Conservation (phyloP, 2,797 vertebrate species). For the Sus cebifrons region DNA sequence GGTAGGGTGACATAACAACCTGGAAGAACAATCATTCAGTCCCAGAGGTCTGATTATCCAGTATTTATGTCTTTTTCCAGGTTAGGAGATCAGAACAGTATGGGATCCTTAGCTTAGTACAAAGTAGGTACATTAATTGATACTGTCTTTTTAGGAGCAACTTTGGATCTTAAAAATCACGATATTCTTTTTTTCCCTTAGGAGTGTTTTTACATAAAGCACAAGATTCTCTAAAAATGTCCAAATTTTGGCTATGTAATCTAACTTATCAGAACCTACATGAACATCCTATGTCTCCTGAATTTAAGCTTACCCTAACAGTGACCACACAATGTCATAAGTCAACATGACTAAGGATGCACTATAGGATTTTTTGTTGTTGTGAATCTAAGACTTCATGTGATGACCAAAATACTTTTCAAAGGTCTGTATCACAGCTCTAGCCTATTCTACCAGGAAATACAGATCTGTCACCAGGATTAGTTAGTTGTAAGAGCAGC, state of each 20-base stretch:
- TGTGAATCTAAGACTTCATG: slow-evolving; percentile 67
- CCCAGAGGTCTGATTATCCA: too few relatives aligned
- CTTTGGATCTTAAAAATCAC: slow-evolving; percentile 44
- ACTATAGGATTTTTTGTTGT: slow-evolving; percentile 64
- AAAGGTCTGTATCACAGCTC: slow-evolving; percentile 74
- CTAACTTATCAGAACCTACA: slow-evolving; percentile 26
- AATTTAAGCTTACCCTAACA: slow-evolving; percentile 65
- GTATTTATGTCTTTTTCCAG: too few relatives aligned
- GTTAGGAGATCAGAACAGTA: too few relatives aligned
- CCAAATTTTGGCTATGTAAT: neutral
- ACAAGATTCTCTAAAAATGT: slow-evolving; percentile 47
- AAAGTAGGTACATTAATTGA: slow-evolving; percentile 3
- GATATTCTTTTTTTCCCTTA: slow-evolving; percentile 4
- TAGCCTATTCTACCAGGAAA: slow-evolving; percentile 59
- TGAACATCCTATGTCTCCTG: neutral
- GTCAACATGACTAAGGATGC: slow-evolving; percentile 72
- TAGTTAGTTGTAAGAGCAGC: neutral
- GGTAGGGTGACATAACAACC: too few relatives aligned
- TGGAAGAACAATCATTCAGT: too few relatives aligned
- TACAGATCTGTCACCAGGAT: slow-evolving; percentile 1
- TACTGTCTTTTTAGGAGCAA: slow-evolving; percentile 10
- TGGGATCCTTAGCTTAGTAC: neutral
- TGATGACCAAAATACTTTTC: slow-evolving; percentile 71
- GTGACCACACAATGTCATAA: slow-evolving; percentile 84
- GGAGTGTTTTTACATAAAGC: slow-evolving; percentile 24